Evolutionary conservation across 2,888 invertebrate genomes (phyloP).

Genomic region (Nomada fabriciana): DNA sequence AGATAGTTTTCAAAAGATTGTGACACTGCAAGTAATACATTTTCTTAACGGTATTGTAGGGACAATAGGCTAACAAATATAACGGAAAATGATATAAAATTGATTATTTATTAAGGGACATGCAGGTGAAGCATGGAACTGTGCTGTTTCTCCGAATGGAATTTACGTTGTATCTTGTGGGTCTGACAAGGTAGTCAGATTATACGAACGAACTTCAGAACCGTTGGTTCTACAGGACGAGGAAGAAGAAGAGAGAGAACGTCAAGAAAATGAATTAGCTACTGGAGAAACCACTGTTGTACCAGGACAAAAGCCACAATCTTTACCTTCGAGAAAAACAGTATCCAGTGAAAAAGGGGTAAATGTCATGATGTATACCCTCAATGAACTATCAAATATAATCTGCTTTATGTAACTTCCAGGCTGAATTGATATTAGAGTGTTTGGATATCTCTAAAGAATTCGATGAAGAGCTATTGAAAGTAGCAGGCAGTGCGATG

Average conservation of each 20-base stretch:
- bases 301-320: conserved; percentile 90
- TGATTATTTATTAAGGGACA: conserved; percentile 87
- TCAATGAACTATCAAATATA: background rate
- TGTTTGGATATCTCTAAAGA: conserved; percentile 92
- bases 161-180: conserved; percentile 92
- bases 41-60: background rate
- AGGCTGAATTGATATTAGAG: conserved; percentile 96
- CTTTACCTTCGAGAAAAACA: conserved; percentile 94
- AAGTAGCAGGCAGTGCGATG: conserved; percentile 84
- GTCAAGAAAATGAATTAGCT: conserved; percentile 89
- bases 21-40: conserved; percentile 90
- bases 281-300: conserved; percentile 90
- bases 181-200: conserved; percentile 93
- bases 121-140: conserved; percentile 90
- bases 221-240: conserved; percentile 96
- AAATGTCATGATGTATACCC: conserved; percentile 79
- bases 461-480: conserved; percentile 87
- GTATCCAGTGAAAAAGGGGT: conserved; percentile 94
- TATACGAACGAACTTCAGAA: conserved; percentile 95
- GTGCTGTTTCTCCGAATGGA: conserved; percentile 93
- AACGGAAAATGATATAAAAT: conserved; percentile 7
- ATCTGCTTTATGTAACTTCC: conserved; percentile 44
- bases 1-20: conserved; percentile 95
- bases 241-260: conserved; percentile 93
- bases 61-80: background rate